Percentiles rank a stretch among this genome's conserved stretches.
Evolutionary conservation across 2,113 vertebrate species (phyloP).

Genomic region (Bungarus multicinctus): DNA sequence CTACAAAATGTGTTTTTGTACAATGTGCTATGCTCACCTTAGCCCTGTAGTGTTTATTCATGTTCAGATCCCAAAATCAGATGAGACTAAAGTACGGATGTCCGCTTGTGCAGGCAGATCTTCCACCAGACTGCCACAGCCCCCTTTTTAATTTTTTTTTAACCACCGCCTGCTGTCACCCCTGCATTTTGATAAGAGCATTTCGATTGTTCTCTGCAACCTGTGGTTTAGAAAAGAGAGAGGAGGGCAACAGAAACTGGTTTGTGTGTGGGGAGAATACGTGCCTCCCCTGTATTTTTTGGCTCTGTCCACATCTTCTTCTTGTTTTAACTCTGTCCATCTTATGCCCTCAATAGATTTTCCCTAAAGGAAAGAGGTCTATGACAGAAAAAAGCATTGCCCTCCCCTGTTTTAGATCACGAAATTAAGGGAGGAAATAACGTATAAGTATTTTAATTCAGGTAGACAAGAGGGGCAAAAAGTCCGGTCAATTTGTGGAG

Average conservation of each 20-base stretch:
- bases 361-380: not conserved
- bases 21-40: not conserved
- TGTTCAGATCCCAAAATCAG: not conserved
- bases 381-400: not conserved
- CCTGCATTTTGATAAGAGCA: not conserved
- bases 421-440: not conserved
- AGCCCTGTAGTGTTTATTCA: not conserved
- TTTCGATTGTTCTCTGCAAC: not conserved
- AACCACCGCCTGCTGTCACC: not conserved
- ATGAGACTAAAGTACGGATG: not conserved
- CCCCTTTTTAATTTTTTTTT: not conserved
- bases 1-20: slow-evolving; percentile 23
- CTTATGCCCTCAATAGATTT: not conserved
- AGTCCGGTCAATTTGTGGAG: not conserved
- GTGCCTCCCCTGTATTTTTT: not conserved
- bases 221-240: not conserved
- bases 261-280: not conserved
- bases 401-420: not conserved
- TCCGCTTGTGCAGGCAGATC: not conserved
- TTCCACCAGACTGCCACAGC: not conserved
- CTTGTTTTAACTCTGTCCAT: not conserved
- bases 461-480: not conserved
- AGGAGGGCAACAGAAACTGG: not conserved
- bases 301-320: not conserved
- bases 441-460: not conserved